phyloP scores from a whole-genome alignment of 2,797 vertebrate genomes.

The Microcaecilia unicolor region DNA sequence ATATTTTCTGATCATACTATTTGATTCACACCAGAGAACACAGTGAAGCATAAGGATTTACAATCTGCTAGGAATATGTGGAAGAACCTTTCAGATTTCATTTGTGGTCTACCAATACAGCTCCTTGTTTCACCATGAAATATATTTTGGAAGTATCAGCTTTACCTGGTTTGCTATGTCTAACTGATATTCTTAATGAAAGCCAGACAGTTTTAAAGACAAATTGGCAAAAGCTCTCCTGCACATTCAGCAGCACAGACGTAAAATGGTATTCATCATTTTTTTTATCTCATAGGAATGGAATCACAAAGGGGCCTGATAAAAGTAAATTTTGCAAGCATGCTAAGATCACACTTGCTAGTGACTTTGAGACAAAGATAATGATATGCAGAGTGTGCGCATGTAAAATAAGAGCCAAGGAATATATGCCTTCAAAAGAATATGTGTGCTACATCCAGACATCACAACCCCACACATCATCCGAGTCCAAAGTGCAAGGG shows the following conservation, averaged over 20 bases:
- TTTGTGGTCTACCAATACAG: slow-evolving; percentile 32
- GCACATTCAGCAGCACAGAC: slow-evolving; percentile 15
- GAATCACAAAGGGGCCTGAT: no score
- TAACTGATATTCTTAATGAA: slow-evolving; percentile 15
- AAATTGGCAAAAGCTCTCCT: slow-evolving; percentile 17
- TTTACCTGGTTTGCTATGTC: slow-evolving; percentile 27
- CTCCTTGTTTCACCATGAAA: slow-evolving; percentile 23
- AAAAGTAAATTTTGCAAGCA: no score
- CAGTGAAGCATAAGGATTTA: slow-evolving; percentile 11
- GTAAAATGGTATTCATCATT: slow-evolving; percentile 2
- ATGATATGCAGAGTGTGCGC: no score
- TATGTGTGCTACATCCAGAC: no score
- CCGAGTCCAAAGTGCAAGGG: no score
- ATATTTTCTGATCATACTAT: no score
- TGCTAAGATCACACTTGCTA: no score
- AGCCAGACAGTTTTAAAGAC: no score
- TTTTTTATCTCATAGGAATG: slow-evolving; percentile 4
- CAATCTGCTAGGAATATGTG: slow-evolving; percentile 20
- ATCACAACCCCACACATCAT: no score
- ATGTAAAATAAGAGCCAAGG: no score
- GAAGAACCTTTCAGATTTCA: slow-evolving; percentile 27
- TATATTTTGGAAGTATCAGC: slow-evolving; percentile 24
- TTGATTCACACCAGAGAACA: slow-evolving; percentile 1
- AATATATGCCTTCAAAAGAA: no score
- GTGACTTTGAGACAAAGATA: no score